phyloP scores from a whole-genome alignment of 1,140 invertebrate genomes.

The Megathymus violae region DNA sequence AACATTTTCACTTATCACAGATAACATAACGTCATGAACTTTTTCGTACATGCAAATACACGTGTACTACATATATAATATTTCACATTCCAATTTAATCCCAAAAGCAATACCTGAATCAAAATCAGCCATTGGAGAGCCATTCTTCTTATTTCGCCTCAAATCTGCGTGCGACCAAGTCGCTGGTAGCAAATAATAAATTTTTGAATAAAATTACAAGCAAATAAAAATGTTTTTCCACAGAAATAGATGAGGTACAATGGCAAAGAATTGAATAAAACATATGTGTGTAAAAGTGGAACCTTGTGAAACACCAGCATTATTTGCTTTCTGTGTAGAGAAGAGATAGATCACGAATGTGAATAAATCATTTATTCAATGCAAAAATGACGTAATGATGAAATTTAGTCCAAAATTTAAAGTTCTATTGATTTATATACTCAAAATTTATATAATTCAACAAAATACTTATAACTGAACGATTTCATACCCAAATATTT shows the following conservation, averaged over 20 bases:
- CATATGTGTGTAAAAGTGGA: background rate
- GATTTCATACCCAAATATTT: too few species aligned
- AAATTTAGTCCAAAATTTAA: too few species aligned
- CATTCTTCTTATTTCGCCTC: conserved; percentile 59
- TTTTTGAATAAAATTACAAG: conserved; percentile 6
- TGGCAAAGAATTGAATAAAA: background rate
- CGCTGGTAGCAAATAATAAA: conserved; percentile 46
- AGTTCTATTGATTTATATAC: too few species aligned
- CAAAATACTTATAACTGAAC: too few species aligned
- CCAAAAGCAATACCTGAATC: conserved; percentile 47
- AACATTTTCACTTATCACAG: background rate
- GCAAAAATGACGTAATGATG: too few species aligned
- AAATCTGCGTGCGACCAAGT: conserved; percentile 60
- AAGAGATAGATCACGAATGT: too few species aligned
- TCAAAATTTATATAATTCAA: too few species aligned
- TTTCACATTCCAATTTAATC: background rate
- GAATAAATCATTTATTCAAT: too few species aligned
- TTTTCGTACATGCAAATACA: background rate
- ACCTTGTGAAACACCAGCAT: background rate
- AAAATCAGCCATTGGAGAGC: conserved; percentile 47
- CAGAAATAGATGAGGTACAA: background rate
- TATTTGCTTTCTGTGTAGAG: too few species aligned
- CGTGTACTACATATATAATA: background rate
- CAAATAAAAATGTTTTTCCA: background rate
- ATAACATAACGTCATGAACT: background rate